Conservation (phyloP, 2,113 vertebrate species). For the Cyprinodon tularosa region DNA sequence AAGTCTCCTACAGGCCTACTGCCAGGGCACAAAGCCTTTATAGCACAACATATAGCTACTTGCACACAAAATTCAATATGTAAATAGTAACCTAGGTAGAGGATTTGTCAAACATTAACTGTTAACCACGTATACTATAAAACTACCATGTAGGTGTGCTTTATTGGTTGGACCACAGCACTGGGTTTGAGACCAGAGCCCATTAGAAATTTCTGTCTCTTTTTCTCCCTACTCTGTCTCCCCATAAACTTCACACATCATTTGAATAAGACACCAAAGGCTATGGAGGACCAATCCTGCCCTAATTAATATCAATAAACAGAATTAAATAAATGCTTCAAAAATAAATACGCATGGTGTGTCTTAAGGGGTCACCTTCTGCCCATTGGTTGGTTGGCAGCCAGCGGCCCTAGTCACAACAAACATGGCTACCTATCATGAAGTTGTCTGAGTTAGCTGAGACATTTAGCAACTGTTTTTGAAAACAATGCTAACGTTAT, state of each 20-base stretch:
- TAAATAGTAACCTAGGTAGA: background rate
- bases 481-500: too few relatives aligned
- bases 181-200: slow-evolving; percentile 33
- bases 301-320: too few relatives aligned
- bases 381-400: too few relatives aligned
- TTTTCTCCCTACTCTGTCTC: slow-evolving; percentile 9
- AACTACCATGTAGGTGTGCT: slow-evolving; percentile 14
- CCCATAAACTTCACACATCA: slow-evolving; percentile 23
- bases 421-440: too few relatives aligned
- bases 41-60: background rate
- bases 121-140: slow-evolving; percentile 34
- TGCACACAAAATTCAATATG: background rate
- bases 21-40: background rate
- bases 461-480: too few relatives aligned
- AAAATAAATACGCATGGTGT: too few relatives aligned
- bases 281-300: too few relatives aligned
- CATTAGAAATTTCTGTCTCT: slow-evolving; percentile 5
- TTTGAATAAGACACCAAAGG: slow-evolving; percentile 38
- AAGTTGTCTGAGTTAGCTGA: too few relatives aligned
- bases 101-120: slow-evolving; percentile 9
- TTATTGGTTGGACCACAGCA: slow-evolving; percentile 3
- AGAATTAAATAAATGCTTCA: too few relatives aligned
- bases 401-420: too few relatives aligned
- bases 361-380: too few relatives aligned
- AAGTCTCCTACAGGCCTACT: too few relatives aligned